Percentiles rank a stretch among this genome's conserved stretches.
phyloP scores from a whole-genome alignment of 2,113 vertebrate genomes.

The Toxotes chatareus region DNA sequence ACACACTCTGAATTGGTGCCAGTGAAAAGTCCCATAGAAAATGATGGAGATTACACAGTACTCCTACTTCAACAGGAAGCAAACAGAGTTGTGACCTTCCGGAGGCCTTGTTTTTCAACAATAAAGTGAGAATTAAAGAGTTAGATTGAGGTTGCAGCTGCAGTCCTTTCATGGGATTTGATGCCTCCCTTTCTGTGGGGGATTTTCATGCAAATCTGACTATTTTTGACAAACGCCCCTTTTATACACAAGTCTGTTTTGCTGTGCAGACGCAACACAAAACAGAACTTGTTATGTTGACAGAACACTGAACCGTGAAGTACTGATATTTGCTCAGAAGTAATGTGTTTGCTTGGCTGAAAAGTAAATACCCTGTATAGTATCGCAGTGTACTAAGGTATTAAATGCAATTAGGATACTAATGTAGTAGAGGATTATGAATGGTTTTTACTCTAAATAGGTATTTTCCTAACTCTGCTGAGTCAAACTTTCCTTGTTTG shows the following conservation, averaged over 20 bases:
- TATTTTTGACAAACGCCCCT: conserved; percentile 29
- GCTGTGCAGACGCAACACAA: conserved; percentile 11
- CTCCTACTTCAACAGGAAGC: conserved; percentile 19
- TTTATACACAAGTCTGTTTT: conserved; percentile 1
- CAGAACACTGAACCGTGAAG: conserved; percentile 3
- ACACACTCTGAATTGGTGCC: conserved; percentile 29
- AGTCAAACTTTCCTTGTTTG: not conserved
- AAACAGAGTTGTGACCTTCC: conserved; percentile 35
- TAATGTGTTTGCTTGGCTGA: conserved; percentile 4
- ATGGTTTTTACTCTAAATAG: not conserved
- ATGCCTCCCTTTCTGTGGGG: conserved; percentile 23
- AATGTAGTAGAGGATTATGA: conserved; percentile 12
- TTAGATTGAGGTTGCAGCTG: conserved; percentile 13
- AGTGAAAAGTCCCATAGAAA: not conserved
- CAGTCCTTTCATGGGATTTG: conserved; percentile 47
- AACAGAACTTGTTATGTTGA: conserved; percentile 20
- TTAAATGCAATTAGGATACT: conserved; percentile 21
- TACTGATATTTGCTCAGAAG: conserved; percentile 5
- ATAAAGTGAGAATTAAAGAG: conserved; percentile 39
- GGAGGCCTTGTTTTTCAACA: not conserved
- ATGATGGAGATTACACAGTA: conserved; percentile 16
- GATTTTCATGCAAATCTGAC: conserved; percentile 58
- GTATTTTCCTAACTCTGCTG: not conserved
- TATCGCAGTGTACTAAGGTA: not conserved
- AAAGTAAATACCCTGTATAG: not conserved